A percentile compares a stretch with the other conserved stretches of the same genome.
phyloP scores from a whole-genome alignment of 1,140 invertebrate genomes.

The Zaprionus ornatus region DNA sequence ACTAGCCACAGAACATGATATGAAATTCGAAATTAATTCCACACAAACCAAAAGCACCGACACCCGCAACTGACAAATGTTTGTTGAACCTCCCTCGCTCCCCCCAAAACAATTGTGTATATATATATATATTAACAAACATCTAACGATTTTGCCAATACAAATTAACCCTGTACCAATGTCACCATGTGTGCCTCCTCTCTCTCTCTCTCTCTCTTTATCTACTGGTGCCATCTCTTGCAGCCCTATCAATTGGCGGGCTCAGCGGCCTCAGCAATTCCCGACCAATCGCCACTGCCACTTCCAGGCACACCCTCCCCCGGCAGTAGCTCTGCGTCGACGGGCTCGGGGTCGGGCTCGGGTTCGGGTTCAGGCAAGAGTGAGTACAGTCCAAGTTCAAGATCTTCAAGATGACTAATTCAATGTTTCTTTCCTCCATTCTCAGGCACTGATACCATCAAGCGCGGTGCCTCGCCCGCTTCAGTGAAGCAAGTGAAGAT shows the following conservation, averaged over 20 bases:
- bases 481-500: constrained; percentile 79
- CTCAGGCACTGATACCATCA: constrained; percentile 83
- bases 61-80: constrained; percentile 21
- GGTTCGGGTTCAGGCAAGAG: constrained; percentile 78
- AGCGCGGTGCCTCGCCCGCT: constrained; percentile 81
- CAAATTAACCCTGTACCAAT: constrained; percentile 22
- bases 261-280: constrained; percentile 84
- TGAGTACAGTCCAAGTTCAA: constrained; percentile 32
- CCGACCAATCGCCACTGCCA: constrained; percentile 84
- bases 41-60: constrained; percentile 21
- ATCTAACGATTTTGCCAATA: constrained; percentile 4
- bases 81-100: constrained; percentile 11
- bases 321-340: constrained; percentile 84
- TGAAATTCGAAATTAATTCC: constrained; percentile 30
- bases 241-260: constrained; percentile 84
- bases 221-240: constrained; percentile 45
- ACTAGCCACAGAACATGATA: constrained; percentile 13
- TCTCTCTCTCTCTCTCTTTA: constrained; percentile 18
- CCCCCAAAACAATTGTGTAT: neutral
- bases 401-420: neutral
- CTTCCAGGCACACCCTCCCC: constrained; percentile 84
- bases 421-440: neutral
- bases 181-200: constrained; percentile 4
- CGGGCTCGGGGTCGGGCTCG: constrained; percentile 81
- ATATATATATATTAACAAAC: neutral